Conservation (phyloP, 2,113 vertebrate species). For the Esox niger region DNA sequence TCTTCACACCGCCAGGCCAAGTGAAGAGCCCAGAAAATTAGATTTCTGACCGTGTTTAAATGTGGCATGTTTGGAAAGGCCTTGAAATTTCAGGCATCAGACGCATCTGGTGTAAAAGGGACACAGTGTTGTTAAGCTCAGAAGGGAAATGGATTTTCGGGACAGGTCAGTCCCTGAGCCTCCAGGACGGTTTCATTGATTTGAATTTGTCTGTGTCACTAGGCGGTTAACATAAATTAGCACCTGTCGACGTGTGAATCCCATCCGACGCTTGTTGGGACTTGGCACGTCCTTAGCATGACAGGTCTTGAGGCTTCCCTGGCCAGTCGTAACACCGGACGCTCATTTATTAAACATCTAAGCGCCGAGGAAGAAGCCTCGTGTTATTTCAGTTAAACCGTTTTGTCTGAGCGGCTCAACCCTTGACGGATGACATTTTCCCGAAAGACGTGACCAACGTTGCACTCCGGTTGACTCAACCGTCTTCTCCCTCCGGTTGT, state of each 20-base stretch:
- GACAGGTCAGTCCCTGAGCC: constrained; percentile 38
- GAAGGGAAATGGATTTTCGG: constrained; percentile 45
- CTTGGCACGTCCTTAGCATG: constrained; percentile 51
- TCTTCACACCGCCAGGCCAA: too few species aligned
- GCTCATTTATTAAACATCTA: constrained; percentile 56
- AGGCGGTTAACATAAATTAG: constrained; percentile 68
- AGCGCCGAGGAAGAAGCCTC: constrained; percentile 42
- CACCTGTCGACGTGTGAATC: constrained; percentile 58
- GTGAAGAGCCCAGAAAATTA: too few species aligned
- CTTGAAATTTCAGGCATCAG: background rate
- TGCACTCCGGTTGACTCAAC: too few species aligned
- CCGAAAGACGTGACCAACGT: too few species aligned
- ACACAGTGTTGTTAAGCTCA: constrained; percentile 24
- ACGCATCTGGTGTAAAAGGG: background rate
- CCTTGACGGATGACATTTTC: background rate
- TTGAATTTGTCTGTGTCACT: constrained; percentile 50
- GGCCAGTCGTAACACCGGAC: constrained; percentile 54
- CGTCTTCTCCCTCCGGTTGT: constrained; percentile 34
- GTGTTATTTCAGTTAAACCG: constrained; percentile 32
- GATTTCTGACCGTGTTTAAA: too few species aligned
- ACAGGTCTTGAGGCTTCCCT: constrained; percentile 50
- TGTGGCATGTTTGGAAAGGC: background rate
- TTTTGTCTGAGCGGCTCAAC: constrained; percentile 44
- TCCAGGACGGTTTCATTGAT: constrained; percentile 59
- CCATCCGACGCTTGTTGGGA: constrained; percentile 33